Conservation (phyloP, 2,113 vertebrate genomes). For the Pandion haliaetus region DNA sequence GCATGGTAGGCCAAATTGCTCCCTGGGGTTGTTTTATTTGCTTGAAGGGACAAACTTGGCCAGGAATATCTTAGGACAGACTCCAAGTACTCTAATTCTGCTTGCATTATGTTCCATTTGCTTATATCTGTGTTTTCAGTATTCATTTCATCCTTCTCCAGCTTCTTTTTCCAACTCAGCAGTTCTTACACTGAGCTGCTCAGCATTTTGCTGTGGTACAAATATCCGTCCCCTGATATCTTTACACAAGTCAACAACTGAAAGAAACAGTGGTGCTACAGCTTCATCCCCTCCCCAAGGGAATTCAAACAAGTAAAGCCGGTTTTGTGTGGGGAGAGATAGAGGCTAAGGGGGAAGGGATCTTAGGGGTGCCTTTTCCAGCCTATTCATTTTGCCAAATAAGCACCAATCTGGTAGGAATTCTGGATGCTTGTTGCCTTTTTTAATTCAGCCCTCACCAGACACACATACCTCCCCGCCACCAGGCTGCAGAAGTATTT, state of each 20-base stretch:
- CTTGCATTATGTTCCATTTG: constrained; percentile 29
- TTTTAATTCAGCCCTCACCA: not conserved
- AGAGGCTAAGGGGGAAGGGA: not conserved
- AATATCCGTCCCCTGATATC: not conserved
- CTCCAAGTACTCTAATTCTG: constrained; percentile 40
- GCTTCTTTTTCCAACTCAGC: constrained; percentile 42
- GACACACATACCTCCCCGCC: not conserved
- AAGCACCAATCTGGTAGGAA: not conserved
- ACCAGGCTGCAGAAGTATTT: not conserved
- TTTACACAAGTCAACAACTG: not conserved
- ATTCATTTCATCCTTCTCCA: constrained; percentile 52
- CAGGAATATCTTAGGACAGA: constrained; percentile 17
- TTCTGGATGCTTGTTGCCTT: not conserved
- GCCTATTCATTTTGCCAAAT: not conserved
- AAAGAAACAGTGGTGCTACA: not conserved
- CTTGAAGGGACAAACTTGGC: constrained; percentile 48
- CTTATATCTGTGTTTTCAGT: constrained; percentile 22
- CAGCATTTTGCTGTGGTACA: constrained; percentile 1
- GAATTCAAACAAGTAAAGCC: not conserved
- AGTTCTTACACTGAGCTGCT: constrained; percentile 32
- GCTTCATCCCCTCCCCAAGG: not conserved
- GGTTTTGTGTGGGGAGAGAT: not conserved
- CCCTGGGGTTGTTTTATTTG: constrained; percentile 32
- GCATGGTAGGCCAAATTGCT: not conserved
- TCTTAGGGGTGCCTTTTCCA: not conserved